These are phyloP conservation scores for Periophthalmus magnuspinnatus DNA, from an alignment of 2,797 vertebrate species.

Conservation along the genomic window DNA sequence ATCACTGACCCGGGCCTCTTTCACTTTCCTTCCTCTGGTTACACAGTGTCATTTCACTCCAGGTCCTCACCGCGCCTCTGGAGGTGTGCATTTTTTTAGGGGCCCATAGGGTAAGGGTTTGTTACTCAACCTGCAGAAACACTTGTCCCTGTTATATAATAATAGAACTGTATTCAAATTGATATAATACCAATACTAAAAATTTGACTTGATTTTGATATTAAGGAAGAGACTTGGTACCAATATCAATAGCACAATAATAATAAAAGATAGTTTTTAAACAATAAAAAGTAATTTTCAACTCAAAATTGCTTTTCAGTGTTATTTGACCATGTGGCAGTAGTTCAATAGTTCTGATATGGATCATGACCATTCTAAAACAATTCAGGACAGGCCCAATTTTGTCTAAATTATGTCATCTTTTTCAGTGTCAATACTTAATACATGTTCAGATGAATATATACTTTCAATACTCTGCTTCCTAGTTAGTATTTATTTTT, in stretches of 20 bases:
- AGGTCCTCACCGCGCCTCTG: constrained; percentile 18
- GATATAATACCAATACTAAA: not conserved
- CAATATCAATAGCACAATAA: too few species aligned
- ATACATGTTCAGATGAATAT: not conserved
- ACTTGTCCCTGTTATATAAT: constrained; percentile 1
- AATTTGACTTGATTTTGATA: too few species aligned
- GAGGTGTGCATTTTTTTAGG: constrained; percentile 33
- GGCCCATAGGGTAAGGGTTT: constrained; percentile 34
- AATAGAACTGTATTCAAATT: not conserved
- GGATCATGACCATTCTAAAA: not conserved
- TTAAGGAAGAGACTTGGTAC: too few species aligned
- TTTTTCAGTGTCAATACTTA: too few species aligned
- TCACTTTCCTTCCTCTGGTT: constrained; percentile 66
- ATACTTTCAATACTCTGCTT: not conserved
- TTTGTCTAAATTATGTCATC: too few species aligned
- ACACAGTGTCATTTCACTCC: constrained; percentile 46
- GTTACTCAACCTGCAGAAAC: constrained; percentile 56
- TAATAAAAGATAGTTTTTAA: too few species aligned
- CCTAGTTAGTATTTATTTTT: not conserved
- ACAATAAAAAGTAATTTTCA: too few species aligned
- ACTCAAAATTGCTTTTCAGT: too few species aligned
- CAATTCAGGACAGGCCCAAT: too few species aligned
- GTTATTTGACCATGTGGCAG: too few species aligned
- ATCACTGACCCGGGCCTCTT: constrained; percentile 61
- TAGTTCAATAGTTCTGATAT: not conserved